These are phyloP conservation scores for Chouioia cunea DNA, from an alignment of 2,888 invertebrate genomes.

Conservation along the genomic window DNA sequence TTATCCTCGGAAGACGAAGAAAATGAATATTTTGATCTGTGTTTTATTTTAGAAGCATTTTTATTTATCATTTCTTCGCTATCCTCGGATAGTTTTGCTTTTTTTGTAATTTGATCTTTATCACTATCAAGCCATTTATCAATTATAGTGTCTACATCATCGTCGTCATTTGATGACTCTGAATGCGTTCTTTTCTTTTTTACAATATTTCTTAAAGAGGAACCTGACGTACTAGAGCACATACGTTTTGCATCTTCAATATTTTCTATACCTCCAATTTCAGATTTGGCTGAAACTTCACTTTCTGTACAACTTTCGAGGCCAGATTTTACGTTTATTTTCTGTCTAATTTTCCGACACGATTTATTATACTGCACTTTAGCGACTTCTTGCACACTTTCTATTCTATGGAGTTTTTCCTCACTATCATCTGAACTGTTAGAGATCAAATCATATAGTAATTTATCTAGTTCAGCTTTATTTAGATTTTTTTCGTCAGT, in stretches of 20 bases:
- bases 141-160: slow-evolving; percentile 34
- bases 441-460: slow-evolving; percentile 15
- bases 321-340: slow-evolving; percentile 1
- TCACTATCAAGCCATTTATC: slow-evolving; percentile 28
- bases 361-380: not conserved
- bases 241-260: slow-evolving; percentile 1
- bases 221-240: slow-evolving; percentile 19
- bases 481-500: not conserved
- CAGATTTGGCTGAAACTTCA: slow-evolving; percentile 5
- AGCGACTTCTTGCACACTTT: not conserved
- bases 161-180: slow-evolving; percentile 43
- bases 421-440: slow-evolving; percentile 19
- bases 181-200: slow-evolving; percentile 41
- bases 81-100: slow-evolving; percentile 10
- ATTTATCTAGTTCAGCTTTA: not conserved
- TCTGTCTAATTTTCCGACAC: not conserved
- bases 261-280: not conserved
- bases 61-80: not conserved
- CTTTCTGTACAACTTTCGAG: slow-evolving; percentile 17
- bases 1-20: not conserved
- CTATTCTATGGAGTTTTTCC: not conserved
- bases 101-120: slow-evolving; percentile 25
- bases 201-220: slow-evolving; percentile 8
- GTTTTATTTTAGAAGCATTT: not conserved
- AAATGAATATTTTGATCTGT: not conserved